Conservation (phyloP, 2,113 vertebrate species). For the Leptocoma aspasia region DNA sequence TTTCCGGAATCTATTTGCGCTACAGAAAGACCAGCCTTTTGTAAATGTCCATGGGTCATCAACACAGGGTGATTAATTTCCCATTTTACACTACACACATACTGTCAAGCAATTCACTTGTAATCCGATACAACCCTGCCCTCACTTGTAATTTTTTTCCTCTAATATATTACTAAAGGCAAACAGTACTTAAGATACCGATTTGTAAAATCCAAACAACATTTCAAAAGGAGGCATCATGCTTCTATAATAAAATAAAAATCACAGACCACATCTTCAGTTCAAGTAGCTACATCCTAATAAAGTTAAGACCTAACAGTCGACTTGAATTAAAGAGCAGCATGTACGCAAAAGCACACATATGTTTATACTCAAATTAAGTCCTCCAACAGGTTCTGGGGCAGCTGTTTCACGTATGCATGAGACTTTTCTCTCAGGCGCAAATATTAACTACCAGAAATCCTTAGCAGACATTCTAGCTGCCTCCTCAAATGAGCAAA, state of each 20-base stretch:
- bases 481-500: background rate
- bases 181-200: background rate
- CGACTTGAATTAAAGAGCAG: background rate
- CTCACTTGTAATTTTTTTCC: background rate
- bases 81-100: background rate
- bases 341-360: constrained; percentile 3
- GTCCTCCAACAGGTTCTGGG: constrained; percentile 43
- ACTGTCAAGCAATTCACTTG: background rate
- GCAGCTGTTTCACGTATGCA: constrained; percentile 13
- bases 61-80: constrained; percentile 2
- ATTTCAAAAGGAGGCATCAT: background rate
- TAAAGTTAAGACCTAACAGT: constrained; percentile 37
- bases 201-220: background rate
- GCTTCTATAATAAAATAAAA: constrained; percentile 35
- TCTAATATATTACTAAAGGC: background rate
- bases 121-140: background rate
- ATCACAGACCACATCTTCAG: constrained; percentile 19
- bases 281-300: constrained; percentile 48
- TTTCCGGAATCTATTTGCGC: constrained; percentile 67
- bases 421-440: background rate
- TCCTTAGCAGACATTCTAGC: background rate
- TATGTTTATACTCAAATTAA: constrained; percentile 30
- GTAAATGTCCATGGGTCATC: constrained; percentile 29
- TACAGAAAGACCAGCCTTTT: constrained; percentile 35
- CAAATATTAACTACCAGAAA: constrained; percentile 14